Base-by-base conservation (phyloP, 1,140 invertebrate species). In the Homalodisca vitripennis region DNA sequence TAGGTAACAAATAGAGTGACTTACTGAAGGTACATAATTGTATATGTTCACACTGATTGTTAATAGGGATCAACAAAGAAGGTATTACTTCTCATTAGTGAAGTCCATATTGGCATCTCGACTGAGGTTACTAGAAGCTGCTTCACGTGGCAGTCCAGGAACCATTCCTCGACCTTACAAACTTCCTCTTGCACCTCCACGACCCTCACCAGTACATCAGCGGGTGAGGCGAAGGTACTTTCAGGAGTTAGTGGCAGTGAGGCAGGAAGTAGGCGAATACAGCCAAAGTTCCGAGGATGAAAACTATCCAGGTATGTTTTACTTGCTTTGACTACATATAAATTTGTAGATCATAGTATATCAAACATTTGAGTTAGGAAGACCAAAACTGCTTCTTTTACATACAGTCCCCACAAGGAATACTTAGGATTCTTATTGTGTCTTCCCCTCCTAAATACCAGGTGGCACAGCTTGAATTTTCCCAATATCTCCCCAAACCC, bases 251-350 rank as follows among this genome's bases (percentile, higher is more conserved):
- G 74, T 81, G 26, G 81, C 83, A 53, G 80, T 85, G 2, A 74
- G 80, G 72, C 78, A 79, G 77, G 81, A 85, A 80, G 84, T 89
- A 47, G 89, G 88, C 62, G 82, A 88, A 73, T 75, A 83, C 75
- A 82, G 86, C 74, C 85, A 88, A 72, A 86, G 88, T 76, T 87
- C 89, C 71, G 85, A 88, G 72, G 84, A 88, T 84, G 86, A 91
- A 74, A 86, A 87, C 74, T 89, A 87, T 80, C 86, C 80, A 70
- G 80, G 79, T 81, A 72, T 67, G 17, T 41, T 41, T 6, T 41
- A 41, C 34, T 10, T 10, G 34, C 17, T 41, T 41, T n/a, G n/a
- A n/a, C n/a, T n/a, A n/a, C n/a, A n/a, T n/a, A n/a, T n/a, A n/a
- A n/a, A n/a, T n/a, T n/a, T n/a, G n/a, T n/a, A n/a, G n/a, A n/a